phyloP scores from a whole-genome alignment of 2,797 vertebrate species.

The Artibeus lituratus region DNA sequence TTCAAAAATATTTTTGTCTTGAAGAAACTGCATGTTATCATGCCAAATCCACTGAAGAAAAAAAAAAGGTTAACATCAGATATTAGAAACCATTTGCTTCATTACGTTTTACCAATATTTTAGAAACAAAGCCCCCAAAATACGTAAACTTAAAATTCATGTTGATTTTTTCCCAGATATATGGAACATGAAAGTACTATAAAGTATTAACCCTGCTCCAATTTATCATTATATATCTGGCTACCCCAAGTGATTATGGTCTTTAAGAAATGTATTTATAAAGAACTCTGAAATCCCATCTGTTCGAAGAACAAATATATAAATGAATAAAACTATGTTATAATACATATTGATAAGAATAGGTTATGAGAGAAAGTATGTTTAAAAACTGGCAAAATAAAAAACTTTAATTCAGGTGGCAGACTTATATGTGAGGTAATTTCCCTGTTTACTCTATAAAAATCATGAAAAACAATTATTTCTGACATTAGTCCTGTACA shows the following conservation, averaged over 20 bases:
- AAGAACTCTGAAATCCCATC: not conserved
- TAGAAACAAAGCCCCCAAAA: not conserved
- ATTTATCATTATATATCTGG: not conserved
- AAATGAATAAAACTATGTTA: constrained; percentile 6
- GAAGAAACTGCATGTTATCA: constrained; percentile 99
- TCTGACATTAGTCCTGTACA: not conserved
- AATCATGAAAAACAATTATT: not conserved
- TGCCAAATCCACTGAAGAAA: constrained; percentile 98
- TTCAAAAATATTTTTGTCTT: constrained; percentile 99
- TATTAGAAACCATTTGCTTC: constrained; percentile 76
- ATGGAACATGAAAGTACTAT: not conserved
- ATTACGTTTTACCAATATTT: constrained; percentile 64
- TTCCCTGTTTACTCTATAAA: not conserved
- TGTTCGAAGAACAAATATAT: not conserved
- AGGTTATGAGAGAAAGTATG: not conserved
- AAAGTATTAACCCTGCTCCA: not conserved
- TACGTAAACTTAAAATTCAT: not conserved
- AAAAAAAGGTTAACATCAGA: constrained; percentile 78
- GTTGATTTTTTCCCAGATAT: not conserved
- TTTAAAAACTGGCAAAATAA: not conserved
- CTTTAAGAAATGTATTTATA: not conserved
- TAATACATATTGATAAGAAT: not conserved
- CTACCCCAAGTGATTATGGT: not conserved
- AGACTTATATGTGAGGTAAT: not conserved
- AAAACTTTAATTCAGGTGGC: not conserved